Percentiles rank a stretch among this genome's conserved stretches.
Conservation (phyloP, 2,888 invertebrate genomes). For the Pollenia amentaria region DNA sequence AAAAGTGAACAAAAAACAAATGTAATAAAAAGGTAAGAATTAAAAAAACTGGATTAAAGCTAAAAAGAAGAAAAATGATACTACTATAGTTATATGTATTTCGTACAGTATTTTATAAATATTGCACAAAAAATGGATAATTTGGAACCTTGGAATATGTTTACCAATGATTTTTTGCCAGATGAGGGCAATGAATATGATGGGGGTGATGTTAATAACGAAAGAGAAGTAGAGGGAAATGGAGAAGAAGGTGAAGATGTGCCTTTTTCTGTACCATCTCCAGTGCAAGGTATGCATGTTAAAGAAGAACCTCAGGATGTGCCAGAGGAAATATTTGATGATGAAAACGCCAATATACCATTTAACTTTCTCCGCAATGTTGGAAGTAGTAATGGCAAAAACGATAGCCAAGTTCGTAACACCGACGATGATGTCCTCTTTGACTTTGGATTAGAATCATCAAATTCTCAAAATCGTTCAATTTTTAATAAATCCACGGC, state of each 20-base stretch:
- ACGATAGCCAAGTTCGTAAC: constrained; percentile 35
- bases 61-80: constrained; percentile 14
- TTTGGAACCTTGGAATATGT: constrained; percentile 82
- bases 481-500: constrained; percentile 76
- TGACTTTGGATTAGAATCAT: constrained; percentile 78
- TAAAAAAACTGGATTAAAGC: constrained; percentile 54
- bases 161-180: constrained; percentile 78
- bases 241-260: constrained; percentile 57
- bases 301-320: constrained; percentile 74
- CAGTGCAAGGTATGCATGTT: constrained; percentile 65
- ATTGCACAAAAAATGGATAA: constrained; percentile 77
- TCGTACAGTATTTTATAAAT: constrained; percentile 23
- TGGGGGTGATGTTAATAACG: constrained; percentile 25
- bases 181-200: constrained; percentile 70
- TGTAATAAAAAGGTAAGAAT: constrained; percentile 67
- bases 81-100: constrained; percentile 9
- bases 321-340: constrained; percentile 73
- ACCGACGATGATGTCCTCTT: constrained; percentile 79
- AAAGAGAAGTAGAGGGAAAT: constrained; percentile 10
- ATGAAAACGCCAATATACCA: constrained; percentile 58
- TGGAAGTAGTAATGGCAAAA: constrained; percentile 21
- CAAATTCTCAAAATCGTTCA: constrained; percentile 71
- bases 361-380: constrained; percentile 46
- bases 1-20: constrained; percentile 63
- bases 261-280: constrained; percentile 60